Evolutionary conservation across 2,797 vertebrate genomes (phyloP).

Genomic region (Anabacerthia variegaticeps): DNA sequence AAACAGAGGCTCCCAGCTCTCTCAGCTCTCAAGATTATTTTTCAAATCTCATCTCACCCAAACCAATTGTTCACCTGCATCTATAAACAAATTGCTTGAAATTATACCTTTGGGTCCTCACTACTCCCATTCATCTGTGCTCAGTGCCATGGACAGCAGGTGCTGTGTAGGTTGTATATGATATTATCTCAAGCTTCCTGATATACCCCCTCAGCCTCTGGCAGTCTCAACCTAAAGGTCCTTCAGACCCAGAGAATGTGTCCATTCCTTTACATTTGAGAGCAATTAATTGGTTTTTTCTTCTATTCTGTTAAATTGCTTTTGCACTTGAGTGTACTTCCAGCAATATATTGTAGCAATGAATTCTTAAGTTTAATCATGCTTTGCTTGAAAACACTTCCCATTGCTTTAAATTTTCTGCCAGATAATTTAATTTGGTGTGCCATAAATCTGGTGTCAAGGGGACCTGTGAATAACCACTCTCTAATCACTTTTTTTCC

Average conservation of each 20-base stretch:
- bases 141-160: not conserved
- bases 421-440: constrained; percentile 6
- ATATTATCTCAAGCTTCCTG: not conserved
- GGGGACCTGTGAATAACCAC: not conserved
- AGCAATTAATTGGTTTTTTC: not conserved
- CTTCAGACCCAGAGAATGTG: not conserved
- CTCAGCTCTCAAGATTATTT: not conserved
- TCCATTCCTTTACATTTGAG: not conserved
- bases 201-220: not conserved
- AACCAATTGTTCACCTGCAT: not conserved
- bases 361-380: not conserved
- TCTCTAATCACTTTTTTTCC: not conserved
- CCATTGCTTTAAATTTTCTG: constrained; percentile 13
- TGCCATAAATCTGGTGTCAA: not conserved
- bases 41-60: not conserved
- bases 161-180: not conserved
- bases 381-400: not conserved
- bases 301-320: not conserved
- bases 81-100: not conserved
- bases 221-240: not conserved
- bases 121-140: not conserved
- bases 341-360: not conserved
- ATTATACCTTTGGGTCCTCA: not conserved
- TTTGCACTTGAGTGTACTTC: not conserved
- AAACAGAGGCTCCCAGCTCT: not conserved